Base-by-base conservation (phyloP, 2,797 vertebrate species). In the Semaprochilodus insignis region DNA sequence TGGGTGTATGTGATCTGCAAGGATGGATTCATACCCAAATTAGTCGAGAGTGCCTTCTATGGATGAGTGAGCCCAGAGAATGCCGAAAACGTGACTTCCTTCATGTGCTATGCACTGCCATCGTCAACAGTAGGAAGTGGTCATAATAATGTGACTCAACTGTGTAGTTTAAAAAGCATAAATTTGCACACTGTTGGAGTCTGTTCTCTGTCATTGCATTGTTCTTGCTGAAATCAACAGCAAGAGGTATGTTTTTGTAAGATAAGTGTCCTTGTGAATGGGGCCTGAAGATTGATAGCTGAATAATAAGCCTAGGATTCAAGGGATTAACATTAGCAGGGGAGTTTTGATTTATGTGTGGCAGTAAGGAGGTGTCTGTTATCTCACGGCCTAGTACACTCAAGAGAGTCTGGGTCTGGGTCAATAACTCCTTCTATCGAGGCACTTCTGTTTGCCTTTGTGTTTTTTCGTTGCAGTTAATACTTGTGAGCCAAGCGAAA, bases 401-500 rank as follows among this genome's bases (percentile, higher is more conserved):
- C 8, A 2, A 69, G 11, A 74, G 57, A 74, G 57, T 34, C 21
- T 34, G 25, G 51, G 78, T 62, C 15, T 67, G 40, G 21, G 7
- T 2, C 3, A 67, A 40, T 44, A 74, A 81, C 77, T 80, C 67
- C 79, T 55, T 15, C 79, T 76, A 40, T 63, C 60, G 54, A 77
- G 73, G 60, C 55, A 66, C 52, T 75, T 66, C 63, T 83, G 52
- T 72, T 78, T 81, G 67, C 57, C 60, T 82, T 81, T 59, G 69
- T 79, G 55, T 10, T 34, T 81, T 83, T 69, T 62, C 4, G 48
- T 51, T 77, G 62, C 67, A 82, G n/a, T 48, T 6, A 81, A 85
- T 82, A 54, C 71, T 78, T 54, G 23, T 25, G 15, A 84, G 70
- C 36, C 82, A 71, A 76, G 48, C 10, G 67, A 66, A 85, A 86